Evolutionary conservation across 2,888 invertebrate species (phyloP), one percentile per base, ranked within the genome.

Genomic region (Serrognathus titanus): DNA sequence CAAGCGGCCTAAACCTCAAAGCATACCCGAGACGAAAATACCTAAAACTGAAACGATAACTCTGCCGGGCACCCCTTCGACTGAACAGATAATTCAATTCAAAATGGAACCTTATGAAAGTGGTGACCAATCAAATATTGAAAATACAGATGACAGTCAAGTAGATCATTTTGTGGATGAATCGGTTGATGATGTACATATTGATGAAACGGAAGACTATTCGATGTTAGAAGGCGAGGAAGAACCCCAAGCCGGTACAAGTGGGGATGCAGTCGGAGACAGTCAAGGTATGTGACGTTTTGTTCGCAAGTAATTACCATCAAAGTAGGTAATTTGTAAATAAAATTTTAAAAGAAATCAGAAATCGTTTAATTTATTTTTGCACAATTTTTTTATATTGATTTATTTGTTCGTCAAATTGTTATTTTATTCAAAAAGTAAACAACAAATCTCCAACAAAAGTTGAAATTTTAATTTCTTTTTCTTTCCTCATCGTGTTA

Each of bases 91-190:
- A 12, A 67, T 75, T 51, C 72, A 75, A 48, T 74, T 76, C 60
- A 77, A 77, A 71, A 71, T 75, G 70, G 77, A 78, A 71, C 77
- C 77, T 3, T 73, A 71, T 49, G 77, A 76, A 51, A 69, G 67
- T 47, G 65, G 63, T 40, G 57, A 52, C 9, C 70, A 71, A 61
- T 65, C 68, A 5, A 36, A 54, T 11, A 61, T 70, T 40, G 65
- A 65, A 39, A 59, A 64, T 41, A 58, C 62, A 10, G 72, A 73
- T 48, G 72, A 74, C 37, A 63, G 64, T 58, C 65, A 69, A 31
- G 73, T 69, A 48, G 61, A 59, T 37, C 37, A 12, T 38, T 59
- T 50, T 43, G 45, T 71, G 41, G 74, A 75, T 37, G 72, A 74
- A 41, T 66, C 66, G 8, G 66, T 65, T 46, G 71, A 68, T 53